Evolutionary conservation across 2,888 invertebrate genomes (phyloP), one percentile per base, ranked within the genome.

Genomic region (Elysia crispata): DNA sequence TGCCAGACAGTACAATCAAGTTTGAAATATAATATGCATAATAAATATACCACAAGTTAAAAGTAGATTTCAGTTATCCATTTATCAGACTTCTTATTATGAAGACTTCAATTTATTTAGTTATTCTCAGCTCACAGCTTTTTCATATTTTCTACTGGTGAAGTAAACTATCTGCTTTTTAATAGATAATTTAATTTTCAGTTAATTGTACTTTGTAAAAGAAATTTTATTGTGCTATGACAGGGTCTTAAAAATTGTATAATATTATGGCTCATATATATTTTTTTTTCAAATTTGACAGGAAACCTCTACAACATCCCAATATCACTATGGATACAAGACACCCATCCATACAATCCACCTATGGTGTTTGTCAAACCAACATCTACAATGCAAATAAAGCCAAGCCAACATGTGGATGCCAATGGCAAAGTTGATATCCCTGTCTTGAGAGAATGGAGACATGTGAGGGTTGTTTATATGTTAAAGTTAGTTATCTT

Each of bases 381-480:
- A 15, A 99, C 99, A 6, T 90, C 95, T 50, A 96, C 96, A 85
- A 99, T 99, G 99, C 95, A 95, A 82, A 98, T 99, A 83, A 98
- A 97, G 93, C 95, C 96, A 23, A 98, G 98, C 18, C 95, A 95
- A 93, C 97, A 95, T 92, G 98, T 99, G 11, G 98, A 99, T 92
- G 95, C 95, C 89, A 97, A 96, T 93, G 99, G 99, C 54, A 97
- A 97, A 92, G 95, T 99, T 77, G 99, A 98, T 92, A 94, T 99
- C 89, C 99, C 99, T 0, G 99, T 97, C 93, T 93, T 99, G 82
- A 97, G 98, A 90, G 97, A 98, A 87, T 99, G 99, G 99, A 92
- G 91, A 87, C 88, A 90, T 85, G 91, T 91, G 85, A 88, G 88
- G 83, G 6, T 33, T 25, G 25, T 28, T 75, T 74, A 8, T 41